Base-by-base conservation (phyloP, 2,797 vertebrate genomes). In the Hydrolagus colliei region DNA sequence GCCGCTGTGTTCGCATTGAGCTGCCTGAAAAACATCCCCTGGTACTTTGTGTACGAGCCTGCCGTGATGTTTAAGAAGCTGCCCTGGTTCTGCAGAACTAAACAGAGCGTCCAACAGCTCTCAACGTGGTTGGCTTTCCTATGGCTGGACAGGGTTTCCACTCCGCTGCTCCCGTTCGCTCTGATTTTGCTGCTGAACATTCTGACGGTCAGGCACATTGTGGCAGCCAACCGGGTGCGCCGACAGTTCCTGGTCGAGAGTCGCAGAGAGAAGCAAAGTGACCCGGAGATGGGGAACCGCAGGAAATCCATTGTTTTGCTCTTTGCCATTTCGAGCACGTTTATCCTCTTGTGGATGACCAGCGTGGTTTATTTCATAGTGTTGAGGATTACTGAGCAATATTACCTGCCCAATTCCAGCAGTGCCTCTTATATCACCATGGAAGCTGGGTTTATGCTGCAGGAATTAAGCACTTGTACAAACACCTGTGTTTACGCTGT, bases 281-380 rank as follows among this genome's bases (percentile, higher is more conserved):
- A 78, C 11, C 76, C 76, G 2, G 76, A 78, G 76, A 78, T 78
- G 59, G 62, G 9, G 41, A 62, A 22, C 76, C n/a, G 76, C n/a
- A 61, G 76, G 59, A 78, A 78, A 78, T 78, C 76, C 41, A 78
- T 78, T n/a, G 7, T 22, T 27, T 22, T 78, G 2, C 76, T 78
- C 52, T 78, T 78, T 62, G 76, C 76, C 22, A 62, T 78, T 18
- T 78, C 76, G n/a, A 52, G 76, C 59, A 78, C 52, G 59, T 78
- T 78, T 62, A 20, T 78, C 4, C 59, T 78, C 3, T 18, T 78
- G 52, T 78, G 76, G 76, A 22, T 78, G 59, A n/a, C 59, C 12
- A 59, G 76, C 12, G 12, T 78, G 59, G 20, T 78, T 0, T 59
- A 78, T 22, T 78, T 78, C 59, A 32, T 78, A n/a, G 59, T 62